Percentiles rank a stretch among this genome's conserved stretches.
phyloP scores from a whole-genome alignment of 2,888 invertebrate species.

The Eristalis pertinax region DNA sequence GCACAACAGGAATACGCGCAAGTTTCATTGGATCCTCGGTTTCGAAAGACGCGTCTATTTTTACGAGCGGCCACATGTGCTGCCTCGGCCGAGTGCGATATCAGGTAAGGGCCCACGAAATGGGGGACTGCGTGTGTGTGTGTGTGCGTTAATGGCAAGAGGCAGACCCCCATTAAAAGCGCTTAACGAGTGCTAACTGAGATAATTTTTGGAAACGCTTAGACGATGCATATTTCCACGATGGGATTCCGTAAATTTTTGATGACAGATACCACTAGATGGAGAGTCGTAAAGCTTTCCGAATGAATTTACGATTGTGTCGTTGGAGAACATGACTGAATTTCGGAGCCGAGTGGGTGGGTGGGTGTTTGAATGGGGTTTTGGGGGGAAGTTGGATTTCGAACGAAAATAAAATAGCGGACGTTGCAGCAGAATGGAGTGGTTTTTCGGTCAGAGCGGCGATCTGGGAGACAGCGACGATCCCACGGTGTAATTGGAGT shows the following conservation, averaged over 20 bases:
- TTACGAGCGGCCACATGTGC: slow-evolving; percentile 11
- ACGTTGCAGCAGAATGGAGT: background rate
- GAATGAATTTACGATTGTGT: background rate
- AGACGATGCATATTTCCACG: background rate
- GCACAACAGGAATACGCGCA: background rate
- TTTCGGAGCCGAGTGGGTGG: background rate
- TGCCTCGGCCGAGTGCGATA: background rate
- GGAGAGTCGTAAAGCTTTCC: slow-evolving; percentile 9
- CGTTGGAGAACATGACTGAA: background rate
- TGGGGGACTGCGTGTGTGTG: background rate
- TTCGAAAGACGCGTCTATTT: slow-evolving; percentile 41
- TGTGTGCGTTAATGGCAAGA: background rate
- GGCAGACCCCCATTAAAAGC: background rate
- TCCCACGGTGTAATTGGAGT: background rate
- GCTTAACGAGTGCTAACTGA: slow-evolving; percentile 12
- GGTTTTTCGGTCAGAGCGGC: background rate
- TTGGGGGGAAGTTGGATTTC: too few relatives aligned
- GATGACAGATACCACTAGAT: background rate
- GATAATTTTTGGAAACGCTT: slow-evolving; percentile 25
- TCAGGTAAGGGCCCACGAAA: background rate
- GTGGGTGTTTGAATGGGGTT: background rate
- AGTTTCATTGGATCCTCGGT: background rate
- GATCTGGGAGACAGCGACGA: background rate
- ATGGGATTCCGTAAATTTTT: background rate
- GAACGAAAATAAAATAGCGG: background rate